Evolutionary conservation across 2,113 vertebrate genomes (phyloP).

Genomic region (Lichenostomus cassidix): DNA sequence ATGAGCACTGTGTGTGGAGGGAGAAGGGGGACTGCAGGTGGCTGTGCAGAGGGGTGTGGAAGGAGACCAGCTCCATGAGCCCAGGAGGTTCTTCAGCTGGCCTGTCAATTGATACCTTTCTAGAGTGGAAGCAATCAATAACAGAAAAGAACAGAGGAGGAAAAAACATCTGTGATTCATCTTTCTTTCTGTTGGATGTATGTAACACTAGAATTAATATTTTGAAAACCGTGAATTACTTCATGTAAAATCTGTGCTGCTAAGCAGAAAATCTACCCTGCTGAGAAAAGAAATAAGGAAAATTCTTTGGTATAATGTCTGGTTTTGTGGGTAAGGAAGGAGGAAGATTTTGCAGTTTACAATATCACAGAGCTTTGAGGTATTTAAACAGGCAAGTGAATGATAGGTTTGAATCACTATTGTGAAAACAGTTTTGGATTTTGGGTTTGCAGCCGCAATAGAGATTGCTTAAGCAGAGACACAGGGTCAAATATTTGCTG

Average conservation of each 20-base stretch:
- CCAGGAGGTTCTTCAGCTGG: not conserved
- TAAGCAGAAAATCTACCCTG: constrained; percentile 6
- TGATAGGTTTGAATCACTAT: not conserved
- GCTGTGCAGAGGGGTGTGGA: not conserved
- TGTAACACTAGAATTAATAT: constrained; percentile 27
- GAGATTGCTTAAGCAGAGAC: not conserved
- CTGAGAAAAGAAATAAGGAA: not conserved
- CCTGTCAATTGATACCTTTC: not conserved
- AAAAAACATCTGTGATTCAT: not conserved
- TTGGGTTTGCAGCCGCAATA: not conserved
- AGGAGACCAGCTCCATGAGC: not conserved
- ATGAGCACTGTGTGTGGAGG: accelerated
- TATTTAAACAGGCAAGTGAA: constrained; percentile 5
- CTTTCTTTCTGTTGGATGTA: not conserved
- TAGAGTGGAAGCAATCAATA: not conserved
- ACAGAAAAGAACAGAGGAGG: not conserved
- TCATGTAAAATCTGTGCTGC: not conserved
- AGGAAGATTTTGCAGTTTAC: not conserved
- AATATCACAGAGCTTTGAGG: not conserved
- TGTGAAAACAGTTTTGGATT: not conserved
- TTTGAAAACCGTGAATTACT: constrained; percentile 21
- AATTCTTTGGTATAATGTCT: not conserved
- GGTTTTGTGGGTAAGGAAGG: not conserved
- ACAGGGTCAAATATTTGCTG: not conserved
- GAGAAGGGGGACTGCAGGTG: not conserved